These are phyloP conservation scores for Drosophila lacertosa DNA, from an alignment of 1,140 invertebrate genomes.

Conservation along the genomic window DNA sequence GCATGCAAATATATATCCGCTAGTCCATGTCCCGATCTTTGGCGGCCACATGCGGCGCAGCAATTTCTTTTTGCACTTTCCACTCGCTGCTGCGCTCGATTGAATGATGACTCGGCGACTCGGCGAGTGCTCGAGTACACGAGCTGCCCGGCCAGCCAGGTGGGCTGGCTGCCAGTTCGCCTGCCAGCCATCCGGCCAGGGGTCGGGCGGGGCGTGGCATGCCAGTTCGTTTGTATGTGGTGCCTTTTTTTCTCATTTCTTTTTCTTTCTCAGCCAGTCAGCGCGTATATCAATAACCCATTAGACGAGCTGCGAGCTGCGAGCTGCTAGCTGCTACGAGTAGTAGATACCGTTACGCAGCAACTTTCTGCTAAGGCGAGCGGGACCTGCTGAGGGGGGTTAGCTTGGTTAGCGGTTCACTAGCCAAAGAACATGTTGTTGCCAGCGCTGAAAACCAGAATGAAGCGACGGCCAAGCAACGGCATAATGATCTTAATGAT, in stretches of 20 bases:
- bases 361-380: conserved; percentile 41
- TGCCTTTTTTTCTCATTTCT: not conserved
- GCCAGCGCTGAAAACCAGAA: conserved; percentile 43
- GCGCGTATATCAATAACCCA: conserved; percentile 66
- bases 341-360: conserved; percentile 78
- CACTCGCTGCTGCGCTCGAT: conserved; percentile 45
- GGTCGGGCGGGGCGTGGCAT: conserved; percentile 20
- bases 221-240: conserved; percentile 16
- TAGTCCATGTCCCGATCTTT: conserved; percentile 15
- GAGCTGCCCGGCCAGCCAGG: conserved; percentile 20
- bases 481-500: conserved; percentile 47
- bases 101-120: conserved; percentile 42
- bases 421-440: conserved; percentile 46
- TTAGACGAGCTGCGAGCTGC: conserved; percentile 24
- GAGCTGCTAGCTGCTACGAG: conserved; percentile 20
- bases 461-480: conserved; percentile 31
- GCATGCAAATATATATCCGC: conserved; percentile 59
- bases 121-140: conserved; percentile 1
- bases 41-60: conserved; percentile 39
- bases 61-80: conserved; percentile 64
- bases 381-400: not conserved
- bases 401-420: conserved; percentile 32
- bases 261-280: conserved; percentile 10
- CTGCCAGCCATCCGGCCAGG: not conserved
- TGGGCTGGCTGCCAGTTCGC: conserved; percentile 5